Evolutionary conservation across 2,888 invertebrate genomes (phyloP).

Genomic region (Aricia artaxerxes): DNA sequence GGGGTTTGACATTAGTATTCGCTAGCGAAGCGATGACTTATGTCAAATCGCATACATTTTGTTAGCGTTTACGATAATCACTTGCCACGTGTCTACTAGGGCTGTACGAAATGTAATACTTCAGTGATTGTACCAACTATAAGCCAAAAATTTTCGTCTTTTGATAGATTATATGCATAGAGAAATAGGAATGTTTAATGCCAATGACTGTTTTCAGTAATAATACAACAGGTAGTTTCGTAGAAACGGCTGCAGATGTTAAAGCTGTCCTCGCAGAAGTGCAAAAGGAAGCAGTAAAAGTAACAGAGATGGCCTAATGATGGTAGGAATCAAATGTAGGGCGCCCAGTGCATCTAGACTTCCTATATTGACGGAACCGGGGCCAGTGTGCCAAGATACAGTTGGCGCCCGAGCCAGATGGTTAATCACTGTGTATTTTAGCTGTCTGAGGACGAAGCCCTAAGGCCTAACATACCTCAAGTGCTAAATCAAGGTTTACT

Average conservation of each 20-base stretch:
- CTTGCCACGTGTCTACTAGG: too few species aligned
- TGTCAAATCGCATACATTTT: too few species aligned
- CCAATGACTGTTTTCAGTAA: background rate
- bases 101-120: too few species aligned
- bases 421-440: slow-evolving; percentile 17
- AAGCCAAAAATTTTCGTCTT: background rate
- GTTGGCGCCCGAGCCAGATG: slow-evolving; percentile 13
- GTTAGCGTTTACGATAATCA: too few species aligned
- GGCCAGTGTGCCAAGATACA: slow-evolving; percentile 20
- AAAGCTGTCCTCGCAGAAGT: background rate
- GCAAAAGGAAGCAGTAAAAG: slow-evolving; percentile 8
- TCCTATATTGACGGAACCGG: slow-evolving; percentile 30
- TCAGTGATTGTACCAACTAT: too few species aligned
- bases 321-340: slow-evolving; percentile 19
- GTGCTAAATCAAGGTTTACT: too few species aligned
- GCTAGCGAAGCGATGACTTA: too few species aligned
- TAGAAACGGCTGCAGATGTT: background rate
- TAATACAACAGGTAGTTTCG: background rate
- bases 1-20: too few species aligned
- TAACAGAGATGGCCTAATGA: background rate
- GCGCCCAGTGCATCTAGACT: slow-evolving; percentile 23
- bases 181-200: background rate
- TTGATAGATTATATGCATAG: background rate
- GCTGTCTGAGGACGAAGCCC: background rate
- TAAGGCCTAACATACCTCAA: background rate